A percentile compares a stretch with the other conserved stretches of the same genome.
These are phyloP conservation scores for Apis laboriosa DNA, from an alignment of 1,140 invertebrate genomes.

Conservation along the genomic window DNA sequence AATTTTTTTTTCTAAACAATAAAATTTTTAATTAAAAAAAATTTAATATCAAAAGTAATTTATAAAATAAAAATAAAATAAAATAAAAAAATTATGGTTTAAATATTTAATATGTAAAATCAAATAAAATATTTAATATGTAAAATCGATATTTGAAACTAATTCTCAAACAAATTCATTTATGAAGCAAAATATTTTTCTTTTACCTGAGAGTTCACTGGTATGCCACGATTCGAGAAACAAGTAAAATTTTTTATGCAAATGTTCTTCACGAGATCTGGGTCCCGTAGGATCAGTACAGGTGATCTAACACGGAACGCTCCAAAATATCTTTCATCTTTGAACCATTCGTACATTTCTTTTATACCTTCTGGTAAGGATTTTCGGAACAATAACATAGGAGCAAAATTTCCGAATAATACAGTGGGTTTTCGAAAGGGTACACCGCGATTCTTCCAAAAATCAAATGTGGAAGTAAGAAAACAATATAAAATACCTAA, in stretches of 20 bases:
- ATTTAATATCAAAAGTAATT: too few species aligned
- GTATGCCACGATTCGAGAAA: constrained; percentile 79
- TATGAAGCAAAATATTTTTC: neutral
- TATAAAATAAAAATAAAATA: too few species aligned
- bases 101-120: neutral
- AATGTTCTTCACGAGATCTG: constrained; percentile 79
- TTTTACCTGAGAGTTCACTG: constrained; percentile 62
- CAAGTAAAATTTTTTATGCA: constrained; percentile 81
- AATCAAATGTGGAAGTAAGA: constrained; percentile 77
- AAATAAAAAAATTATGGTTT: too few species aligned
- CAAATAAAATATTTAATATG: neutral
- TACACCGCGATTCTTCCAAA: constrained; percentile 78
- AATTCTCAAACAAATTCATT: neutral
- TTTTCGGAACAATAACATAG: constrained; percentile 68
- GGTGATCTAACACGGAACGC: constrained; percentile 79
- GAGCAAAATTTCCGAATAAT: constrained; percentile 78
- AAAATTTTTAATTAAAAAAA: too few species aligned
- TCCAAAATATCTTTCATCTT: constrained; percentile 75
- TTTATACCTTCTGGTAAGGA: constrained; percentile 70
- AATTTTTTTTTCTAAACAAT: too few species aligned
- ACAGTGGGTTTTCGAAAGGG: constrained; percentile 76
- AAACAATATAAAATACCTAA: constrained; percentile 70
- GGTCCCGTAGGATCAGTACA: constrained; percentile 79
- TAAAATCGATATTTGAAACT: neutral
- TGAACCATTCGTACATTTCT: constrained; percentile 77